These are phyloP conservation scores for Drosophila orosa DNA, from an alignment of 1,140 invertebrate genomes.

Conservation along the genomic window DNA sequence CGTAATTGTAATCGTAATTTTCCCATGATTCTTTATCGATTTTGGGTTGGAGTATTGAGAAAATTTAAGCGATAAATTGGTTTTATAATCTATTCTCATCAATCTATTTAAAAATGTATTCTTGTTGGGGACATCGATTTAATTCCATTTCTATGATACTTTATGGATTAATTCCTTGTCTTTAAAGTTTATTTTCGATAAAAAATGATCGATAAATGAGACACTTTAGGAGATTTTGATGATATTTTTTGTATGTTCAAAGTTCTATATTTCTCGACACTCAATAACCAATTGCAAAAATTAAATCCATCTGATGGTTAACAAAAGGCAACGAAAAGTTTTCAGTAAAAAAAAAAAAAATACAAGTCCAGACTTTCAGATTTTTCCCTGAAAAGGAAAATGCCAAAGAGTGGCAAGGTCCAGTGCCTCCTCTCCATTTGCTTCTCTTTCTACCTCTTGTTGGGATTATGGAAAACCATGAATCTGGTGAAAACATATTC, in stretches of 20 bases:
- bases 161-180: too few species aligned
- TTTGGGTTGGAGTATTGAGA: neutral
- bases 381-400: conserved; percentile 21
- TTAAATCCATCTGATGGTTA: conserved; percentile 3
- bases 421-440: conserved; percentile 11
- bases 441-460: neutral
- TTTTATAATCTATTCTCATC: too few species aligned
- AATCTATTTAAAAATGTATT: too few species aligned
- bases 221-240: too few species aligned
- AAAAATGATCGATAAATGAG: neutral
- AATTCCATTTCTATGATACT: too few species aligned
- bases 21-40: neutral
- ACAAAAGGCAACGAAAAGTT: conserved; percentile 1
- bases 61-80: neutral
- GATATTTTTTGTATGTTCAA: too few species aligned
- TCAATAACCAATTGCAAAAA: conserved; percentile 2
- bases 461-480: conserved; percentile 24
- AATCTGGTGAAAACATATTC: conserved; percentile 44
- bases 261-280: neutral
- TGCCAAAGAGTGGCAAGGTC: conserved; percentile 32
- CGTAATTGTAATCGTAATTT: neutral
- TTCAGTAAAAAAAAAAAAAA: conserved; percentile 3
- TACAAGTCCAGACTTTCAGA: conserved; percentile 11
- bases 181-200: too few species aligned
- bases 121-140: too few species aligned